Conservation (phyloP, 1,140 invertebrate species). For the Cheumatopsyche charites region DNA sequence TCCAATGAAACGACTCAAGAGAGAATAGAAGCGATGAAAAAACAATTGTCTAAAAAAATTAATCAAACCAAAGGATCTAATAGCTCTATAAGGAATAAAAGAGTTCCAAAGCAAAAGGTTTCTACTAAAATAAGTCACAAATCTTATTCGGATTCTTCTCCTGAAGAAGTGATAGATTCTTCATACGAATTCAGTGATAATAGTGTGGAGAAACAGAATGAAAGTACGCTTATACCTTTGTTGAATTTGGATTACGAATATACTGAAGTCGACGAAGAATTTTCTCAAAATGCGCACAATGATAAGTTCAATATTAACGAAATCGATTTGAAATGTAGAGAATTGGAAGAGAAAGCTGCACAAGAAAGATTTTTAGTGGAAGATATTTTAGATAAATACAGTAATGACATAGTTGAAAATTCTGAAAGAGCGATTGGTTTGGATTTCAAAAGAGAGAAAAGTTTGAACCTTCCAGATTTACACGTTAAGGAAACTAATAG, state of each 20-base stretch:
- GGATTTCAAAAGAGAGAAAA: neutral
- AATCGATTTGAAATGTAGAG: neutral
- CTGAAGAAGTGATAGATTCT: neutral
- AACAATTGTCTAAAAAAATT: conserved; percentile 7
- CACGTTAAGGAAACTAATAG: neutral
- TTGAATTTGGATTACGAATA: neutral
- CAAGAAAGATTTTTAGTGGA: conserved; percentile 20
- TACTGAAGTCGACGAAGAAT: conserved; percentile 5
- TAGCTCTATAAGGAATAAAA: neutral
- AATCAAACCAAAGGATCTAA: neutral
- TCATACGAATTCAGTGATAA: neutral
- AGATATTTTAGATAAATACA: conserved; percentile 21
- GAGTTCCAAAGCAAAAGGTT: neutral
- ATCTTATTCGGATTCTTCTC: neutral
- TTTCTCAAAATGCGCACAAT: neutral
- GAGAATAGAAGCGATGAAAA: conserved; percentile 5
- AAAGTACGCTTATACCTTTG: neutral
- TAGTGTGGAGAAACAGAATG: neutral
- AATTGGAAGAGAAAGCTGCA: conserved; percentile 11
- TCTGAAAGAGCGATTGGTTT: conserved; percentile 45
- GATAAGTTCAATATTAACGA: conserved; percentile 3
- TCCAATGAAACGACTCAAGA: neutral
- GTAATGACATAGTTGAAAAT: conserved; percentile 43
- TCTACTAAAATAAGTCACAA: neutral
- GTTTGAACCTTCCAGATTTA: neutral